These are phyloP conservation scores for Andrena hattorfiana DNA, from an alignment of 2,888 invertebrate species.

Conservation along the genomic window DNA sequence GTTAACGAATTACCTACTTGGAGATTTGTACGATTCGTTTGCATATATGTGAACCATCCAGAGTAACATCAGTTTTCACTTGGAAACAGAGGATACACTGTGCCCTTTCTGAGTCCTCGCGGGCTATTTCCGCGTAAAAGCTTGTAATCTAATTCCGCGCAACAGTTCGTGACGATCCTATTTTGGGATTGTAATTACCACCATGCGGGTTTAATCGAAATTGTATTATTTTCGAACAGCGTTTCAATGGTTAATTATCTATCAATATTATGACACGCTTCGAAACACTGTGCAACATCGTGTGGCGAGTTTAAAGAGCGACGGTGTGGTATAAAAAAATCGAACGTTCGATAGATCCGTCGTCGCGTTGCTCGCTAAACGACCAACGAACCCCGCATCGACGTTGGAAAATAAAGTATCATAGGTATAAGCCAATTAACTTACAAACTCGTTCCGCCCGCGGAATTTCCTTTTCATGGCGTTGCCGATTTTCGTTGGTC, in stretches of 20 bases:
- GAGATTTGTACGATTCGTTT: not conserved
- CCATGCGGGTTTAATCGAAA: slow-evolving; percentile 16
- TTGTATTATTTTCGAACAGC: slow-evolving; percentile 26
- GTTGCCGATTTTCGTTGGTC: slow-evolving; percentile 35
- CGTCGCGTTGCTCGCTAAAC: too few species aligned
- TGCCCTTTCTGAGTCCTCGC: not conserved
- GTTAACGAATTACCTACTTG: not conserved
- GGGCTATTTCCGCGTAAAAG: not conserved
- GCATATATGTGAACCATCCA: too few species aligned
- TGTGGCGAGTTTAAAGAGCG: slow-evolving; percentile 14
- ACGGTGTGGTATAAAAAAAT: slow-evolving; percentile 10
- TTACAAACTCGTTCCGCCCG: slow-evolving; percentile 18
- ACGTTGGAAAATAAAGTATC: slow-evolving; percentile 18
- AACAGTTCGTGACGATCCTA: slow-evolving; percentile 16
- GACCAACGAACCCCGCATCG: not conserved
- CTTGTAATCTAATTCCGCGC: not conserved
- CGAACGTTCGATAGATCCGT: too few species aligned
- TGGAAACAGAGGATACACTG: not conserved
- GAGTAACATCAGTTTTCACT: not conserved
- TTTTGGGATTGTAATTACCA: slow-evolving; percentile 20
- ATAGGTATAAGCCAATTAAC: slow-evolving; percentile 10
- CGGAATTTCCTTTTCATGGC: slow-evolving; percentile 30
- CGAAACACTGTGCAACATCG: not conserved
- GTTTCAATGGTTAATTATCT: slow-evolving; percentile 22
- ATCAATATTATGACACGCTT: slow-evolving; percentile 12